Evolutionary conservation across 2,113 vertebrate species (phyloP).

Genomic region (Xiphorhynchus elegans): DNA sequence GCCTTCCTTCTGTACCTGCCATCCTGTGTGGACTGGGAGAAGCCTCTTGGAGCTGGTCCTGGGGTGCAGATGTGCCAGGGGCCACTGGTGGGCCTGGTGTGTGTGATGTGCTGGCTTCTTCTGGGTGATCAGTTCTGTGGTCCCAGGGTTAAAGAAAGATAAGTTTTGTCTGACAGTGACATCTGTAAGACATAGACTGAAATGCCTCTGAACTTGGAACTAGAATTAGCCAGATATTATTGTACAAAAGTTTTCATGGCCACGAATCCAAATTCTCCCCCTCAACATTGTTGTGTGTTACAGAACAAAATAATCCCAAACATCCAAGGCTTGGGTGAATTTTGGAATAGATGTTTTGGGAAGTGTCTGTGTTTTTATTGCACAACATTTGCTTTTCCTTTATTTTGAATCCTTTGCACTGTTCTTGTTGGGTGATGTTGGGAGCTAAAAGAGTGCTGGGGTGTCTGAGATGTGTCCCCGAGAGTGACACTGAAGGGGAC

Average conservation of each 20-base stretch:
- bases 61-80: not conserved
- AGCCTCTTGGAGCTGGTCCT: accelerated
- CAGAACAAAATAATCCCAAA: not conserved
- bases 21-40: accelerated
- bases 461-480: not conserved
- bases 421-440: not conserved
- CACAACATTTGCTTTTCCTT: not conserved
- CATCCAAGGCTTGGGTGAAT: not conserved
- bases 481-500: not conserved
- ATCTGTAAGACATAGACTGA: not conserved
- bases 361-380: not conserved
- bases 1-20: not conserved
- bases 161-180: not conserved
- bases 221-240: not conserved
- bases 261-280: not conserved
- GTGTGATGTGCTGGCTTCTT: no score
- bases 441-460: not conserved
- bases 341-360: not conserved
- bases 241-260: not conserved
- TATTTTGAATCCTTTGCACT: not conserved
- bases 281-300: not conserved
- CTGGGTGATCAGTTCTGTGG: not conserved
- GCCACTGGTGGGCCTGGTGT: accelerated
- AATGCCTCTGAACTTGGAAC: not conserved
- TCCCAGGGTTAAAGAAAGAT: not conserved